phyloP scores from a whole-genome alignment of 2,113 vertebrate genomes.

The Nothobranchius furzeri region DNA sequence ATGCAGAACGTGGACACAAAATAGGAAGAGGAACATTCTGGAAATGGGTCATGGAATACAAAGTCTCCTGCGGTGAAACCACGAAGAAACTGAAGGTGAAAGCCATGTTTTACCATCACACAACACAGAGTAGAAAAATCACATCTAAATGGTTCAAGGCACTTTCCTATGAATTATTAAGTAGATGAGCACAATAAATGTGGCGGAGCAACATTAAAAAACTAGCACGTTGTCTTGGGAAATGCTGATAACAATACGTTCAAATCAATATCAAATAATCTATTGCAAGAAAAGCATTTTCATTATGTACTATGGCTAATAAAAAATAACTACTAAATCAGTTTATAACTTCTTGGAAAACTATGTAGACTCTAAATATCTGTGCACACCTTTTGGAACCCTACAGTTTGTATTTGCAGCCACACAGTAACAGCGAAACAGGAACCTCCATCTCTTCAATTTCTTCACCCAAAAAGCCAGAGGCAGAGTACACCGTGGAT shows the following conservation, averaged over 20 bases:
- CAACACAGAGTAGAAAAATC: not conserved
- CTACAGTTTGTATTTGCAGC: not conserved
- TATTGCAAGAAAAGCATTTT: too few relatives aligned
- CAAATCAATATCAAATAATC: too few relatives aligned
- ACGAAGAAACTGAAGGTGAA: not conserved
- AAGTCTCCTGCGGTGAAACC: slow-evolving; percentile 20
- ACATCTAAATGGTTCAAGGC: not conserved
- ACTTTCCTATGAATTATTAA: not conserved
- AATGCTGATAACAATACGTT: too few relatives aligned
- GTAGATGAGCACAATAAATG: not conserved
- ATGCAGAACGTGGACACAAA: slow-evolving; percentile 12
- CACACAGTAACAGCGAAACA: not conserved
- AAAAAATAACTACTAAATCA: not conserved
- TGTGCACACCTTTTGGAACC: not conserved
- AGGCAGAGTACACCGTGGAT: not conserved
- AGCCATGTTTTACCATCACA: not conserved
- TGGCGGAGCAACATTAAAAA: not conserved
- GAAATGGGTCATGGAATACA: slow-evolving; percentile 45
- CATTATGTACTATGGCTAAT: not conserved
- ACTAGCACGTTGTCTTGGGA: not conserved
- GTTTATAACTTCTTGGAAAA: not conserved
- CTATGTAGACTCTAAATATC: not conserved
- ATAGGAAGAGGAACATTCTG: slow-evolving; percentile 18
- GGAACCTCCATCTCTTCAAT: not conserved
- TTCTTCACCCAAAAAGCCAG: not conserved